Base-by-base conservation (phyloP, 2,113 vertebrate species). In the Platichthys flesus region DNA sequence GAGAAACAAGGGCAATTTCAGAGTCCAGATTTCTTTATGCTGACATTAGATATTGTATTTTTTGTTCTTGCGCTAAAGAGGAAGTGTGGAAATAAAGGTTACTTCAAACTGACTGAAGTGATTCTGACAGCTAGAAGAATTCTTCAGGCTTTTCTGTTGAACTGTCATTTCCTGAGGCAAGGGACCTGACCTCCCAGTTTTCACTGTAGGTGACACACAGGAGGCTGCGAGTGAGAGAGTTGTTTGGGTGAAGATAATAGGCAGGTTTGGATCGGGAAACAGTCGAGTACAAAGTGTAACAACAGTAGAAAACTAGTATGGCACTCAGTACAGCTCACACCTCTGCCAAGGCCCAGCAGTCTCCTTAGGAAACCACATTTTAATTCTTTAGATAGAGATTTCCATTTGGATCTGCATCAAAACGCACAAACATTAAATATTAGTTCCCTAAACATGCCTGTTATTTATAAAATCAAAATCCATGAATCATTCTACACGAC, bases 1-100 rank as follows among this genome's bases (percentile, higher is more conserved):
- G 47, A 70, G 57, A 79, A 75, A 65, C 74, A 52, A 7, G 16
- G 40, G 7, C 5, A 63, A 12, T 47, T 47, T 47, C 45, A 47
- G 45, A 37, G 10, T 42, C 9, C 10, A 42, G 40, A 21, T 65
- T 64, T 66, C 54, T 74, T 57, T 66, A 55, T 40, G 26, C 42
- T 52, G 42, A 49, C 42, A 45, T 49, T 18, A 18, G 3, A 49
- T 18, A 49, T 18, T 47, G 2, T 16, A 15, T 2, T 52, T 59
- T 47, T n/a, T 56, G 26, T 5, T 42, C 13, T 67, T 55, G 2
- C 54, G 21, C 14, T 56, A 64, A 54, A 71, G 20, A 63, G 61
- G 40, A 56, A 16, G 13, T 40, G 26, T 24, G 47, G 31, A 20
- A 37, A 64, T 47, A 47, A 16, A 6, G 18, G 3, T 62, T 12